Conservation (phyloP, 2,113 vertebrate species). For the Mesitornis unicolor region DNA sequence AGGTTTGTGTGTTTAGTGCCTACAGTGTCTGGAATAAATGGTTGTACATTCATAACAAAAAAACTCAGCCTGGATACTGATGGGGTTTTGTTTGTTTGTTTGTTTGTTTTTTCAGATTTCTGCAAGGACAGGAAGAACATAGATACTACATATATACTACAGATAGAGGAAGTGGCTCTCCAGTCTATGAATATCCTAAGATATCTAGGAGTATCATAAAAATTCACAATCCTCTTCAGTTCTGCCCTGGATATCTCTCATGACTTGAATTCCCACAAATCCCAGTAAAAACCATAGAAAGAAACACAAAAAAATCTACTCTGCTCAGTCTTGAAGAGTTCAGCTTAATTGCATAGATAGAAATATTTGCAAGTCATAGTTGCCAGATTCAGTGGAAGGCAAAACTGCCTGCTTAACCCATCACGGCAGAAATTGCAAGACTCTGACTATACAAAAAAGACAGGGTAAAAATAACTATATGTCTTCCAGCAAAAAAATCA, state of each 20-base stretch:
- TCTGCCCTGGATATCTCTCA: not conserved
- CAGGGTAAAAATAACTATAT: conserved; percentile 12
- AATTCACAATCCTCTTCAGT: not conserved
- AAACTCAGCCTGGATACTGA: too few species aligned
- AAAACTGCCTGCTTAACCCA: conserved; percentile 1
- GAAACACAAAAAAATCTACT: not conserved
- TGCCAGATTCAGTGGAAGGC: not conserved
- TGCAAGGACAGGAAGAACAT: not conserved
- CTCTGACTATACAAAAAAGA: not conserved
- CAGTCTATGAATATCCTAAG: rapidly evolving
- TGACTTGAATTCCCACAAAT: not conserved
- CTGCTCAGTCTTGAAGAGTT: not conserved
- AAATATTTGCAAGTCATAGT: conserved; percentile 40
- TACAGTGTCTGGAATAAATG: not conserved
- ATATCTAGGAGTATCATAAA: not conserved
- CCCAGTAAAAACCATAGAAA: not conserved
- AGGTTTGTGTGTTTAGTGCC: not conserved
- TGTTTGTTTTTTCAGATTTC: not conserved
- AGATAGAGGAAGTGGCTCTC: not conserved
- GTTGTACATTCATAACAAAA: not conserved
- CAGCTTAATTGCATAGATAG: not conserved
- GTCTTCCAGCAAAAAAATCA: not conserved
- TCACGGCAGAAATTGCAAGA: not conserved
- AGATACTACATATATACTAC: too few species aligned
- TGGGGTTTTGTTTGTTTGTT: not conserved